These are phyloP conservation scores for Macrotrachela quadricornifera DNA, from an alignment of 1,140 invertebrate species.

Conservation along the genomic window DNA sequence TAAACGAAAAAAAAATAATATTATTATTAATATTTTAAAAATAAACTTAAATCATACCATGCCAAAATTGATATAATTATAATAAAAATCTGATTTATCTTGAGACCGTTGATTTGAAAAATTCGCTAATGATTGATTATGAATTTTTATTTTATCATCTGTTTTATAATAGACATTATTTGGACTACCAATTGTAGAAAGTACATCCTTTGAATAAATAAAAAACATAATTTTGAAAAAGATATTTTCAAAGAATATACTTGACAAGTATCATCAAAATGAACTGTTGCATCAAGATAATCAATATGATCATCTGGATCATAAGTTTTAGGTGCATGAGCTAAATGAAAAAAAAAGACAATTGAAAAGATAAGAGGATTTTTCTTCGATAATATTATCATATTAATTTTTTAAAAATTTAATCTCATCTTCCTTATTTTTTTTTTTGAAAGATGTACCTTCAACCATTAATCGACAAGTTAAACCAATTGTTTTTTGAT, in stretches of 20 bases:
- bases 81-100: conserved; percentile 55
- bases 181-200: conserved; percentile 48
- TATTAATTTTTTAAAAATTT: too few species aligned
- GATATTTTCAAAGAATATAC: conserved; percentile 11
- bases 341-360: too few species aligned
- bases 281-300: conserved; percentile 19
- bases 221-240: conserved; percentile 14
- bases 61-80: conserved; percentile 85
- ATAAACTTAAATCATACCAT: conserved; percentile 40
- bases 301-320: too few species aligned
- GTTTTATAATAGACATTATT: conserved; percentile 73
- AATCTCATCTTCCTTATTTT: too few species aligned
- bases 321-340: too few species aligned
- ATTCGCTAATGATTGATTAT: conserved; percentile 60
- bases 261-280: conserved; percentile 30
- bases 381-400: too few species aligned
- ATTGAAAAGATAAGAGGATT: too few species aligned
- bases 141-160: conserved; percentile 94
- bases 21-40: not conserved
- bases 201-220: conserved; percentile 51
- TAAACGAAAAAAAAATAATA: conserved; percentile 18
- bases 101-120: conserved; percentile 36
- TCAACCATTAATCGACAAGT: too few species aligned
- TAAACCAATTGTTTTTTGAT: too few species aligned
- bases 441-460: too few species aligned